Base-by-base conservation (phyloP, 2,888 invertebrate genomes). In the Andrena haemorrhoa region DNA sequence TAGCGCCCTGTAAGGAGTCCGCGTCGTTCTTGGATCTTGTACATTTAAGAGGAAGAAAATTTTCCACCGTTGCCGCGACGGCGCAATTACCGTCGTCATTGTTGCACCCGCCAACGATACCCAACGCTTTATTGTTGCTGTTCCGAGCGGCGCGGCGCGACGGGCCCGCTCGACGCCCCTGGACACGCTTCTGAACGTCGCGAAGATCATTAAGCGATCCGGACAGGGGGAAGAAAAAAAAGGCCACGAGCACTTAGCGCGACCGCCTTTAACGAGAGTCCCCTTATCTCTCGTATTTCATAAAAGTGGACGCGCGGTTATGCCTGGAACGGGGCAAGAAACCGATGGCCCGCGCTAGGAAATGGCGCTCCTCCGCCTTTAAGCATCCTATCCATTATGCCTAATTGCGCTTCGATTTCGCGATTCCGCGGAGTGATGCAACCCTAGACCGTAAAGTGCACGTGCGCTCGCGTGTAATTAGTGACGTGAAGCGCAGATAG, bases 391-490 rank as follows among this genome's bases (percentile, higher is more conserved):
- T 72, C 70, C 70, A 71, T 72, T 66, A 72, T 33, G 58, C 47
- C 49, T 71, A 80, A 80, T 77, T 77, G 64, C 66, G 51, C 51
- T 53, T 61, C 78, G 66, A 78, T 75, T 75, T 68, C 47, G 58
- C 73, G 73, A 77, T 47, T 56, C 35, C 12, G 8, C 16, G 31
- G 56, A 64, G 20, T 29, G 73, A 56, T 65, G 64, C 35, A 65
- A 58, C 73, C 51, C 65, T 29, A 31, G 65, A 73, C 53, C n/a
- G 64, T 64, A 65, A 73, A 68, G 75, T 69, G 68, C 68, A 68
- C 68, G 68, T 68, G 51, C 66, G 41, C 63, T 61, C 29, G 66
- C 49, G 68, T 75, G 75, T 61, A 69, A 75, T 69, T 75, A 68
- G 75, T 51, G 66, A 68, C 75, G 75, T 35, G 61, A 75, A 26